Evolutionary conservation across 2,888 invertebrate genomes (phyloP), one percentile per base, ranked within the genome.

Genomic region (Hypselothyrea guttata): DNA sequence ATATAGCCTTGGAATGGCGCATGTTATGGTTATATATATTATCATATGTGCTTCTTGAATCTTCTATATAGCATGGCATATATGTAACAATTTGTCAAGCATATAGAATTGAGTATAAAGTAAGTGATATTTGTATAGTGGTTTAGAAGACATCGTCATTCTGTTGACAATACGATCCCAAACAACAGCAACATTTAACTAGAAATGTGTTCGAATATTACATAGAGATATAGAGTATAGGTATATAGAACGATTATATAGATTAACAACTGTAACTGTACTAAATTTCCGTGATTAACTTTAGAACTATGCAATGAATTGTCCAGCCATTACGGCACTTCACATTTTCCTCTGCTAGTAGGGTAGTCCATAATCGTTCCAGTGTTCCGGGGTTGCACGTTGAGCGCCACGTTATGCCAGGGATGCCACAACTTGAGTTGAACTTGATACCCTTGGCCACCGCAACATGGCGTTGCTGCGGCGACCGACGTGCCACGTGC

Each of bases 121-220:
- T 45, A 37, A 42, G 7, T 72, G 18, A 18, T 70, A 45, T 28
- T 52, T 28, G 48, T 54, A 49, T 60, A 7, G 34, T 69, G 61
- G 48, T 49, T 51, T 48, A 49, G 56, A 56, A 52, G 70, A 69
- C 63, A 53, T 62, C 31, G 46, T 40, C 22, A 41, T 28, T 61
- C 53, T 54, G 54, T 65, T 84, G 86, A 79, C 65, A 75, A 86
- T 81, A 81, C 82, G 82, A 84, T 78, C 78, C 78, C 78, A 78
- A 78, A 78, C 86, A 86, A 78, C 78, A 78, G 78, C 78, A 78
- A 78, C 78, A 84, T 84, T 78, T 84, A 84, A 75, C 69, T 79
- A 70, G 41, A 41, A 16, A 69, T 47, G 38, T 15, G 30, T 13
- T n/a, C n/a, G 15, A 37, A 40, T 31, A 38, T n/a, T 35, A 27